A percentile compares a stretch with the other conserved stretches of the same genome.
These are phyloP conservation scores for Lophius piscatorius DNA, from an alignment of 2,113 vertebrate genomes.

Conservation along the genomic window DNA sequence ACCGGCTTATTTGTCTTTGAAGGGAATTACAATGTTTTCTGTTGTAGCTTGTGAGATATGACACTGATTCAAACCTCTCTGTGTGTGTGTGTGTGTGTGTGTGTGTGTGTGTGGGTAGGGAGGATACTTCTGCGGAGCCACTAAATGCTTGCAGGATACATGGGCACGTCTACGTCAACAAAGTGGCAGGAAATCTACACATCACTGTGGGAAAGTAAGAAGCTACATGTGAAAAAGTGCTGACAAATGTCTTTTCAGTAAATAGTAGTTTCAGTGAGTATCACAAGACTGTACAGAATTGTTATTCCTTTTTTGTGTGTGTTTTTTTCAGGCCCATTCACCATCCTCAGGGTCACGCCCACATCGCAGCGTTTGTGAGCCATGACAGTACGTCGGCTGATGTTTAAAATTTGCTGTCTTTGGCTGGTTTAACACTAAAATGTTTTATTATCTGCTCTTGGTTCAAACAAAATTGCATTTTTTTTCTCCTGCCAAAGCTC, in stretches of 20 bases:
- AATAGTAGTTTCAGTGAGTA: not conserved
- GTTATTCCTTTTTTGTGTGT: not conserved
- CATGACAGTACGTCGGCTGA: constrained; percentile 88
- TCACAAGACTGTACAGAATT: not conserved
- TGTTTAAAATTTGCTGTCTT: not conserved
- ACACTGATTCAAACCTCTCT: no score
- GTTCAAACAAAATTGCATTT: not conserved
- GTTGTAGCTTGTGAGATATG: no score
- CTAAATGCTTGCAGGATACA: constrained; percentile 91
- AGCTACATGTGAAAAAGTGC: not conserved
- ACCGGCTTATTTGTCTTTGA: not conserved
- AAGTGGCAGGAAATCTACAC: constrained; percentile 98
- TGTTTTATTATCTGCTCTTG: not conserved
- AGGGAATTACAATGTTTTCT: no score
- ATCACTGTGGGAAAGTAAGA: constrained; percentile 98
- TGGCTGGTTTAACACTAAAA: not conserved
- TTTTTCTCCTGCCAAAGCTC: not conserved
- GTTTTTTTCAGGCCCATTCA: constrained; percentile 89
- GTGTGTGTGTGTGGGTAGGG: constrained; percentile 79
- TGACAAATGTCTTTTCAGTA: not conserved
- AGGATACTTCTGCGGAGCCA: constrained; percentile 82
- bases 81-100: no score
- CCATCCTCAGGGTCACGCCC: constrained; percentile 95
- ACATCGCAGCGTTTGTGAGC: constrained; percentile 95
- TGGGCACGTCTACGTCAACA: constrained; percentile 94